These are phyloP conservation scores for Macrostomum lignano DNA, from an alignment of 1,140 invertebrate genomes.

Conservation along the genomic window DNA sequence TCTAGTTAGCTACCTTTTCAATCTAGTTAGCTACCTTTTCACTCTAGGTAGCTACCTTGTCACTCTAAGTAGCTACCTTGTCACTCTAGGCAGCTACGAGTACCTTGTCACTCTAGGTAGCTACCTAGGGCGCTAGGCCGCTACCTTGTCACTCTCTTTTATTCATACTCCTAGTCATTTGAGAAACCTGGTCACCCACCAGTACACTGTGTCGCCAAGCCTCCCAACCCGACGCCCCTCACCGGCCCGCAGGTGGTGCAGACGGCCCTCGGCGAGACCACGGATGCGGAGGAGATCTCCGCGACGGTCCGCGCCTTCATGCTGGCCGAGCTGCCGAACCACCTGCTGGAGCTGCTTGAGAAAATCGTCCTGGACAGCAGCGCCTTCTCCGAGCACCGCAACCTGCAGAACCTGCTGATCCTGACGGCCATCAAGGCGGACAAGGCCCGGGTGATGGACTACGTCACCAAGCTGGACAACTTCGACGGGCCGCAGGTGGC, in stretches of 20 bases:
- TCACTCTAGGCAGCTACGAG: no score
- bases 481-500: conserved; percentile 99
- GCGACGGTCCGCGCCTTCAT: conserved; percentile 98
- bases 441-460: conserved; percentile 68
- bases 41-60: no score
- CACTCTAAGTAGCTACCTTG: no score
- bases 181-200: no score
- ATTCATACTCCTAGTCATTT: conserved; percentile 1
- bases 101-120: no score
- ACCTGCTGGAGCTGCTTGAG: conserved; percentile 89
- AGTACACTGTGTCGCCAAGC: no score
- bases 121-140: no score
- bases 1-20: no score
- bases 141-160: no score
- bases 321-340: conserved; percentile 93
- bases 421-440: conserved; percentile 79
- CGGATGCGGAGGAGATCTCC: conserved; percentile 89
- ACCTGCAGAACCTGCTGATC: conserved; percentile 46
- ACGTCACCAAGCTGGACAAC: conserved; percentile 73
- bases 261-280: conserved; percentile 33
- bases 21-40: no score
- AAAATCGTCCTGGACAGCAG: conserved; percentile 96
- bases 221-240: no score
- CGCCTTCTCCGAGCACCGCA: conserved; percentile 78
- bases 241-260: conserved; percentile 33